Percentiles rank a stretch among this genome's conserved stretches.
These are phyloP conservation scores for Ophioninae sp. DNA, from an alignment of 2,888 invertebrate genomes.

Conservation along the genomic window DNA sequence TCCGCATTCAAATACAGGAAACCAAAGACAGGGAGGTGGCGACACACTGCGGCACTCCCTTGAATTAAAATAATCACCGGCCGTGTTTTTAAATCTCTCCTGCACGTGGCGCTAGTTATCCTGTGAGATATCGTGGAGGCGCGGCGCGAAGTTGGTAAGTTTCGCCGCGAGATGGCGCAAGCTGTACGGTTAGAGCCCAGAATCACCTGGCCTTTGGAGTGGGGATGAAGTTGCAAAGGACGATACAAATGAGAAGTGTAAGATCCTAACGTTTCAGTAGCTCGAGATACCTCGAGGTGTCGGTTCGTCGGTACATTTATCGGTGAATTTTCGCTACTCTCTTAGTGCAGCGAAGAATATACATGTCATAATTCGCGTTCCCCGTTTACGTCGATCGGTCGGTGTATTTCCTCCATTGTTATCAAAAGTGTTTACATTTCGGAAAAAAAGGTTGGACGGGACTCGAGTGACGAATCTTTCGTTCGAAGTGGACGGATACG, in stretches of 20 bases:
- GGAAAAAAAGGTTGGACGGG: not conserved
- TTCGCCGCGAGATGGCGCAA: not conserved
- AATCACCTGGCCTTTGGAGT: not conserved
- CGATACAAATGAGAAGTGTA: conserved; percentile 6
- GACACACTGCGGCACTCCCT: too few relatives aligned
- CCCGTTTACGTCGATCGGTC: not conserved
- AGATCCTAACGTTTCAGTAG: conserved; percentile 34
- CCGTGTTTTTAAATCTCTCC: too few relatives aligned
- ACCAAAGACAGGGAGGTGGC: too few relatives aligned
- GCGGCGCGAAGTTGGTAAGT: not conserved
- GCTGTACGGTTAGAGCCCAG: not conserved
- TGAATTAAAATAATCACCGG: too few relatives aligned
- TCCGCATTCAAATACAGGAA: too few relatives aligned
- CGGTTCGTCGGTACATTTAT: conserved; percentile 4
- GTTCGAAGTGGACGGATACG: not conserved
- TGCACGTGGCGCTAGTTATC: too few relatives aligned
- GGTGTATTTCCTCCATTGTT: not conserved
- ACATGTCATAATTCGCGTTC: conserved; percentile 14
- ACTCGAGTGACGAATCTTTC: not conserved
- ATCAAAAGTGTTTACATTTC: not conserved
- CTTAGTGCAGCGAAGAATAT: conserved; percentile 23
- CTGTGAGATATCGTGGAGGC: too few relatives aligned
- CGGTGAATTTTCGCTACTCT: not conserved
- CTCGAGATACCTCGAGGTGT: conserved; percentile 52
- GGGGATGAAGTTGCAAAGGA: conserved; percentile 12